Evolutionary conservation across 2,113 vertebrate genomes (phyloP), one percentile per base, ranked within the genome.

Genomic region (Struthio camelus): DNA sequence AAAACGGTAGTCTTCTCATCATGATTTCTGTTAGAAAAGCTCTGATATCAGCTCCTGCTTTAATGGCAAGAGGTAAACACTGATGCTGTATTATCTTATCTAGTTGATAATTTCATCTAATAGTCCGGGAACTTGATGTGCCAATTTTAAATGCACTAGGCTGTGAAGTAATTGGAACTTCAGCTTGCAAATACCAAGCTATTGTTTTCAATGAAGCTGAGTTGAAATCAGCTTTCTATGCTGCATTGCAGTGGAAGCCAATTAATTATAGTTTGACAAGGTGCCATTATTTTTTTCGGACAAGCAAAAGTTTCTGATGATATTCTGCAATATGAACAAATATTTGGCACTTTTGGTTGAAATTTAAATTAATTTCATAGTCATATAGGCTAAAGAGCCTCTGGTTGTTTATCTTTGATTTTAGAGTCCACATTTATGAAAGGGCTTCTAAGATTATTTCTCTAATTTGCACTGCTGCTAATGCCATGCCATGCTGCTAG

Each of bases 221-320:
- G 73, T 61, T 94, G 85, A 96, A 95, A 94, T 90, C 59, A 95
- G 50, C 89, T 89, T 94, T 97, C 90, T 87, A 1, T 95, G 80
- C 48, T 91, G 64, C 65, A 90, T 82, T 95, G 75, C 80, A 83
- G 58, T 91, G 67, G 64, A 84, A 97, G 71, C 51, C 71, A 72
- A 53, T 94, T 93, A 85, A 93, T 97, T 95, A 80, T 66, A 25
- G 44, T 65, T 79, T 80, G 91, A 94, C 38, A 65, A 66, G 46
- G 40, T 77, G 53, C 59, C 38, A 82, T 72, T 89, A 96, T 34
- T 97, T 93, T 77, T 32, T 90, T 25, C 44, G 79, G 36, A 54
- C 53, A 80, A 24, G 86, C 89, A 36, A 54, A 80, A 87, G 18
- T 82, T 97, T 75, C 27, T 66, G 40, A 20, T 62, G 25, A 23